A percentile compares a stretch with the other conserved stretches of the same genome.
Conservation (phyloP, 2,113 vertebrate genomes). For the Entomyzon cyanotis region DNA sequence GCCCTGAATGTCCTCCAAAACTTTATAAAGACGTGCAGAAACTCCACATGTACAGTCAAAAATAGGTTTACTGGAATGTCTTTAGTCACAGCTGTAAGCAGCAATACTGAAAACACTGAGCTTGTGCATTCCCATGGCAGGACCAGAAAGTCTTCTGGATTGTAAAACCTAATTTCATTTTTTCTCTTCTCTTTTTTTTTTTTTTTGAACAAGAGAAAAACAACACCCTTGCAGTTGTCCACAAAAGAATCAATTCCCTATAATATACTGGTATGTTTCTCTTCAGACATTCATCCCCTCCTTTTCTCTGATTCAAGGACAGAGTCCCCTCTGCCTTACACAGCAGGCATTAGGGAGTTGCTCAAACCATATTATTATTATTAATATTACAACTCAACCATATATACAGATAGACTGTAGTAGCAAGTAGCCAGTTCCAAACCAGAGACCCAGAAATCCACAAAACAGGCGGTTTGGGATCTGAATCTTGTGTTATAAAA, state of each 20-base stretch:
- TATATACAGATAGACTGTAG: constrained; percentile 58
- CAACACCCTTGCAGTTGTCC: not conserved
- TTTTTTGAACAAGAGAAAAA: not conserved
- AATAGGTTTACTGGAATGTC: constrained; percentile 78
- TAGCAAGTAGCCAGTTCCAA: constrained; percentile 68
- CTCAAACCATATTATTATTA: not conserved
- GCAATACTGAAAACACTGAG: constrained; percentile 63
- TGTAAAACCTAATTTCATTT: constrained; percentile 16
- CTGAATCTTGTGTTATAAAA: constrained; percentile 29
- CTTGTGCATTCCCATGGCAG: constrained; percentile 59
- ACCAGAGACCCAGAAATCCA: constrained; percentile 50
- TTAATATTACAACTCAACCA: constrained; percentile 51
- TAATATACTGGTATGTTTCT: not conserved
- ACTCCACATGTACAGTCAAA: constrained; percentile 63
- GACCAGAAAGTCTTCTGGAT: constrained; percentile 31
- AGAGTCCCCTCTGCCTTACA: not conserved
- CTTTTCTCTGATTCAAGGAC: not conserved
- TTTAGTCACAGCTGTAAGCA: constrained; percentile 70
- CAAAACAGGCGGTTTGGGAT: not conserved
- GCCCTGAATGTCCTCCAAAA: not conserved
- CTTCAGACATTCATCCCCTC: not conserved
- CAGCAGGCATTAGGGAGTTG: constrained; percentile 3
- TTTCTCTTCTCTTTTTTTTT: not conserved
- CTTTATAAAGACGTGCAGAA: not conserved
- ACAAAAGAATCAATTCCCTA: not conserved